Conservation (phyloP, 2,797 vertebrate species). For the Dryobates pubescens region DNA sequence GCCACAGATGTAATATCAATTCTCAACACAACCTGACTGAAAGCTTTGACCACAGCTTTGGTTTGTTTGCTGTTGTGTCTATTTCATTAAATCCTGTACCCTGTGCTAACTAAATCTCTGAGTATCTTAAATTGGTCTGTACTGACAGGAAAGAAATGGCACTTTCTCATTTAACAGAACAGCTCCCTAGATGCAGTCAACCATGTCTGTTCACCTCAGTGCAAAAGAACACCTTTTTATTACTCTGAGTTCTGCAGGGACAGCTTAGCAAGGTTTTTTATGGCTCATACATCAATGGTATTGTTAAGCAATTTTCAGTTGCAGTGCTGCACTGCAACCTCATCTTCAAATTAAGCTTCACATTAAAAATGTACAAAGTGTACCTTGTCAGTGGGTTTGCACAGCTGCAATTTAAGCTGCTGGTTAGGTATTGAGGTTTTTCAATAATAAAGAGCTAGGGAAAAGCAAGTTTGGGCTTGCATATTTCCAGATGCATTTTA, state of each 20-base stretch:
- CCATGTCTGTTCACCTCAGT: conserved; percentile 71
- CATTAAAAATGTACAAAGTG: conserved; percentile 60
- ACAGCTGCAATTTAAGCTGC: neutral
- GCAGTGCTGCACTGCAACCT: conserved; percentile 56
- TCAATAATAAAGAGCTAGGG: neutral
- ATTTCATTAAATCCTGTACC: conserved; percentile 54
- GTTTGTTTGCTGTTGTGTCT: conserved; percentile 32
- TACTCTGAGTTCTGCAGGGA: conserved; percentile 69
- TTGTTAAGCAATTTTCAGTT: conserved; percentile 72
- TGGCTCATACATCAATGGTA: conserved; percentile 71
- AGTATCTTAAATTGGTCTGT: conserved; percentile 59
- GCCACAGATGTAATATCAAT: neutral
- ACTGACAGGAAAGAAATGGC: conserved; percentile 66
- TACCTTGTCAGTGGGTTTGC: conserved; percentile 43
- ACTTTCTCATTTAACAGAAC: conserved; percentile 70
- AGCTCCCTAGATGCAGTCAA: conserved; percentile 70
- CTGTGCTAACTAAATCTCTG: conserved; percentile 49
- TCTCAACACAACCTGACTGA: neutral
- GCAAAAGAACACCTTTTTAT: conserved; percentile 72
- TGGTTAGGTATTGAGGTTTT: conserved; percentile 20
- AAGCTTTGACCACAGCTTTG: conserved; percentile 2
- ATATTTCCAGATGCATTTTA: neutral
- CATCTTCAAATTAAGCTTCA: conserved; percentile 65
- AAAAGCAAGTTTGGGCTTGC: neutral
- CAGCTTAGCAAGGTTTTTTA: conserved; percentile 70